phyloP scores from a whole-genome alignment of 2,888 invertebrate species.

The Pocota personata region DNA sequence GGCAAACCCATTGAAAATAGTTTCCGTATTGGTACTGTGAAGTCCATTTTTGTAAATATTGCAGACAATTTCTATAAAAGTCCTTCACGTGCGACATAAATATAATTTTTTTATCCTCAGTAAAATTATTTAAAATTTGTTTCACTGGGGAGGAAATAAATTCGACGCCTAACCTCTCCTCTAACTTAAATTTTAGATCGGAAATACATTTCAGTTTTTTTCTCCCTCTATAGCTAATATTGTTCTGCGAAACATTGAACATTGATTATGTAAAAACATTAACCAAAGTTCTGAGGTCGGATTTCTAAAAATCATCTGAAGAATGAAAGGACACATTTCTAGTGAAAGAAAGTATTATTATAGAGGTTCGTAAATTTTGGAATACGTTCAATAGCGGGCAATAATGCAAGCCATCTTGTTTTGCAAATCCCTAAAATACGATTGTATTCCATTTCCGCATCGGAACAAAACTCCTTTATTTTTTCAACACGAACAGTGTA shows the following conservation, averaged over 20 bases:
- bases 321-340: too few species aligned
- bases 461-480: slow-evolving; percentile 33
- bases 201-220: slow-evolving; percentile 7
- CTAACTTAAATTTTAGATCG: slow-evolving; percentile 3
- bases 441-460: too few species aligned
- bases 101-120: background rate
- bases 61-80: slow-evolving; percentile 7
- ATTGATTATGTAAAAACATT: background rate
- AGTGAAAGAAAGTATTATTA: slow-evolving; percentile 26
- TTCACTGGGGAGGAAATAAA: background rate
- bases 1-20: slow-evolving; percentile 18
- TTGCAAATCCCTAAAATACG: slow-evolving; percentile 49
- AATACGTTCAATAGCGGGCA: slow-evolving; percentile 22
- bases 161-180: slow-evolving; percentile 12
- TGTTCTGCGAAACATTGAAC: slow-evolving; percentile 1
- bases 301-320: too few species aligned
- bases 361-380: slow-evolving; percentile 24
- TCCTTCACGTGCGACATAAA: too few species aligned
- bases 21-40: slow-evolving; percentile 16
- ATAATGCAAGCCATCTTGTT: slow-evolving; percentile 48
- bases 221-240: slow-evolving; percentile 4
- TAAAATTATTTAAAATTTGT: slow-evolving; percentile 8
- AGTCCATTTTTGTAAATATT: slow-evolving; percentile 26
- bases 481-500: slow-evolving; percentile 56
- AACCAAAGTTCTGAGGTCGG: slow-evolving; percentile 11